These are phyloP conservation scores for Aleiodes leptofemur DNA, from an alignment of 2,888 invertebrate species.

Conservation along the genomic window DNA sequence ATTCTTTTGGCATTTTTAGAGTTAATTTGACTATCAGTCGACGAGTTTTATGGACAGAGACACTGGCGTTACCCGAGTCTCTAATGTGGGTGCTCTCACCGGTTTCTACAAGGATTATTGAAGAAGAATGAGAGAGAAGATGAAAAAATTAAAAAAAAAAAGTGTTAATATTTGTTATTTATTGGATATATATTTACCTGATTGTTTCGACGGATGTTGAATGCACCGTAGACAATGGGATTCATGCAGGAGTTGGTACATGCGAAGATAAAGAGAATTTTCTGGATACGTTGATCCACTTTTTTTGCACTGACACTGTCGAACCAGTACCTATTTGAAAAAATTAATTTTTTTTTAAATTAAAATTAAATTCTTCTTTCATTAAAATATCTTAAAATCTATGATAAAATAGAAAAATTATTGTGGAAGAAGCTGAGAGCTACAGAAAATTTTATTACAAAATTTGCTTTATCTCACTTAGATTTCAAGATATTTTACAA, in stretches of 20 bases:
- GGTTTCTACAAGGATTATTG: constrained; percentile 65
- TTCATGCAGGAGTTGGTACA: constrained; percentile 98
- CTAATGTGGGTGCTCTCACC: constrained; percentile 67
- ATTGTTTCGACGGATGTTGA: constrained; percentile 81
- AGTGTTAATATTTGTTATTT: background rate
- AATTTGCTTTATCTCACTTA: no score
- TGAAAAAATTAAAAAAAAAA: constrained; percentile 3
- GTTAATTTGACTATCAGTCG: constrained; percentile 57
- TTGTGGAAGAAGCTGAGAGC: no score
- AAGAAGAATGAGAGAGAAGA: constrained; percentile 1
- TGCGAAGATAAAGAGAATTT: constrained; percentile 93
- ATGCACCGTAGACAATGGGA: constrained; percentile 95
- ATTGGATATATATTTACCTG: constrained; percentile 59
- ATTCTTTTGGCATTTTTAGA: background rate
- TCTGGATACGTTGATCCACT: constrained; percentile 87
- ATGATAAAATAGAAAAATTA: background rate
- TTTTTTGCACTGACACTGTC: constrained; percentile 83
- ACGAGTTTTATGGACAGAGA: constrained; percentile 71
- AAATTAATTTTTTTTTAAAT: background rate
- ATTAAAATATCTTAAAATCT: background rate
- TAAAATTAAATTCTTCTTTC: background rate
- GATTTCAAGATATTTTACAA: no score
- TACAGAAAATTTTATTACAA: no score
- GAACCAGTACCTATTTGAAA: constrained; percentile 84
- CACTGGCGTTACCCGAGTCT: constrained; percentile 70